A percentile compares a stretch with the other conserved stretches of the same genome.
Evolutionary conservation across 2,888 invertebrate genomes (phyloP).

Genomic region (Himalopsyche tibetana): DNA sequence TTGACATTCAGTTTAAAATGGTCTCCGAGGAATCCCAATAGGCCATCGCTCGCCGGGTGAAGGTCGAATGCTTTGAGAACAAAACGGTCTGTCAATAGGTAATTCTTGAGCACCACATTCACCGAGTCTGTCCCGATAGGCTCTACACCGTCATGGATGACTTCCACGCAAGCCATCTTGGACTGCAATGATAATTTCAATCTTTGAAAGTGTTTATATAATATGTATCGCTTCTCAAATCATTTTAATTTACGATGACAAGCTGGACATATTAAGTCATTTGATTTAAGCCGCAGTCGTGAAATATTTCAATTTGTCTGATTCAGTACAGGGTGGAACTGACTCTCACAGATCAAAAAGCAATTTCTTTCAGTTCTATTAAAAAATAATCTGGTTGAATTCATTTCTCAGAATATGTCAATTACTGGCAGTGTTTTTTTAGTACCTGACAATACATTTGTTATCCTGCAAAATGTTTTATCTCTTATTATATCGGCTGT

Average conservation of each 20-base stretch:
- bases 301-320: background rate
- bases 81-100: slow-evolving; percentile 51
- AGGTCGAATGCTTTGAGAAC: slow-evolving; percentile 51
- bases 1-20: slow-evolving; percentile 53
- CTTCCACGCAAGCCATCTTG: background rate
- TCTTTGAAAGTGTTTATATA: background rate
- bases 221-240: background rate
- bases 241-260: background rate
- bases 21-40: slow-evolving; percentile 62
- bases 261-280: background rate
- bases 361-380: background rate
- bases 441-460: too few relatives aligned
- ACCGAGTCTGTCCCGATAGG: slow-evolving; percentile 10
- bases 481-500: background rate
- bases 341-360: background rate
- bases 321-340: background rate
- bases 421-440: too few relatives aligned
- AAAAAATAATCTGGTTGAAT: background rate
- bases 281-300: background rate
- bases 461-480: too few relatives aligned
- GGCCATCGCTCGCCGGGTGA: slow-evolving; percentile 48
- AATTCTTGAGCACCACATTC: slow-evolving; percentile 45
- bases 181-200: background rate
- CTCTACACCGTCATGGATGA: background rate
- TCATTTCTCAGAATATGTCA: too few relatives aligned